These are phyloP conservation scores for Gadopsis marmoratus DNA, from an alignment of 2,797 vertebrate species.

Conservation along the genomic window DNA sequence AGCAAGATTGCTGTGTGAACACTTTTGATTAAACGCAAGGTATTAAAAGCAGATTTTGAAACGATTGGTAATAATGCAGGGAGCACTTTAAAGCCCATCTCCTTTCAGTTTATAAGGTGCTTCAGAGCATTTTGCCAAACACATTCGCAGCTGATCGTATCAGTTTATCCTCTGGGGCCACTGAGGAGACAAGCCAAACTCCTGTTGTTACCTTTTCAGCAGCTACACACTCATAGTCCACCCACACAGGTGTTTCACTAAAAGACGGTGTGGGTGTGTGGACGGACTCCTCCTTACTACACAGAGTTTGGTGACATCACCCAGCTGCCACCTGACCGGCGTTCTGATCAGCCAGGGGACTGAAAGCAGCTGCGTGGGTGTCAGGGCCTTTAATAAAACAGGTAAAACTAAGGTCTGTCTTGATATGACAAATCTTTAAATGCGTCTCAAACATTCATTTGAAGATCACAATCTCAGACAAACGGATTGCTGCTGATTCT, in stretches of 20 bases:
- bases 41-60: neutral
- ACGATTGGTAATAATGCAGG: neutral
- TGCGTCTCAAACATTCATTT: neutral
- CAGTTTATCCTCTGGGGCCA: neutral
- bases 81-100: neutral
- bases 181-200: too few relatives aligned
- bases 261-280: neutral
- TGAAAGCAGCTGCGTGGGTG: neutral
- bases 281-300: neutral
- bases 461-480: neutral
- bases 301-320: neutral
- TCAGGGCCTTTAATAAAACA: neutral
- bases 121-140: neutral
- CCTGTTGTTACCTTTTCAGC: too few relatives aligned
- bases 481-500: slow-evolving; percentile 24
- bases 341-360: neutral
- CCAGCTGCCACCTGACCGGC: neutral
- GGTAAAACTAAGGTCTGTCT: neutral
- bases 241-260: slow-evolving; percentile 3
- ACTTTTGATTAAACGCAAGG: slow-evolving; percentile 4
- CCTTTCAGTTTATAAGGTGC: neutral
- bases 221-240: neutral
- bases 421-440: neutral
- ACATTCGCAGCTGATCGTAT: neutral
- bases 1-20: neutral